These are phyloP conservation scores for Sebastes paucispinis DNA, from an alignment of 2,797 vertebrate species.

Conservation along the genomic window DNA sequence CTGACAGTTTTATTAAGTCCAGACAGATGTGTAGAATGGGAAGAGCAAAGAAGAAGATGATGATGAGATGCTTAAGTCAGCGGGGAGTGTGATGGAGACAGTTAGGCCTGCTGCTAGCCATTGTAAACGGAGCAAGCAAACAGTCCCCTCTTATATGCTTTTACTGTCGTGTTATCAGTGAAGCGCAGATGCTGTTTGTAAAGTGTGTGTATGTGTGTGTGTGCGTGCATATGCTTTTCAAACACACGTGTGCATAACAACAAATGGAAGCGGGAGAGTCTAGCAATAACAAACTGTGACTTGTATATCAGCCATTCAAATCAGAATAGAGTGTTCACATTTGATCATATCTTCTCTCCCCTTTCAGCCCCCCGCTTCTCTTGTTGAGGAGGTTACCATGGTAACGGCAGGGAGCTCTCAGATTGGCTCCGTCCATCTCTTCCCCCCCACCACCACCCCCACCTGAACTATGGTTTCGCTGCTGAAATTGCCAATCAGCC, in stretches of 20 bases:
- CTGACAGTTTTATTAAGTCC: conserved; percentile 71
- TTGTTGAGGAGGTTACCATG: conserved; percentile 78
- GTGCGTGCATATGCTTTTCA: neutral
- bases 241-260: conserved; percentile 15
- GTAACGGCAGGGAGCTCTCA: conserved; percentile 72
- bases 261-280: conserved; percentile 38
- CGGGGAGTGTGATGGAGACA: conserved; percentile 60
- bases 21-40: conserved; percentile 45
- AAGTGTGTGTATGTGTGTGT: conserved; percentile 6
- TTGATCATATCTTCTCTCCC: conserved; percentile 60
- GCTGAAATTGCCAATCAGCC: conserved; percentile 83
- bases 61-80: conserved; percentile 69
- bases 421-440: conserved; percentile 65
- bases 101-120: conserved; percentile 54
- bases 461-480: conserved; percentile 70
- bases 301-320: conserved; percentile 72
- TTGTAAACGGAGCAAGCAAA: conserved; percentile 57
- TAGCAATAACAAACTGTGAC: conserved; percentile 64
- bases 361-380: conserved; percentile 44
- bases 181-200: conserved; percentile 62
- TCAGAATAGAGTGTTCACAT: conserved; percentile 69
- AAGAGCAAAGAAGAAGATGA: conserved; percentile 46
- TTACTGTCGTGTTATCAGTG: conserved; percentile 63
- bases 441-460: neutral
- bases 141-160: conserved; percentile 42